Conservation (phyloP, 2,113 vertebrate species). For the Burhinus bistriatus region DNA sequence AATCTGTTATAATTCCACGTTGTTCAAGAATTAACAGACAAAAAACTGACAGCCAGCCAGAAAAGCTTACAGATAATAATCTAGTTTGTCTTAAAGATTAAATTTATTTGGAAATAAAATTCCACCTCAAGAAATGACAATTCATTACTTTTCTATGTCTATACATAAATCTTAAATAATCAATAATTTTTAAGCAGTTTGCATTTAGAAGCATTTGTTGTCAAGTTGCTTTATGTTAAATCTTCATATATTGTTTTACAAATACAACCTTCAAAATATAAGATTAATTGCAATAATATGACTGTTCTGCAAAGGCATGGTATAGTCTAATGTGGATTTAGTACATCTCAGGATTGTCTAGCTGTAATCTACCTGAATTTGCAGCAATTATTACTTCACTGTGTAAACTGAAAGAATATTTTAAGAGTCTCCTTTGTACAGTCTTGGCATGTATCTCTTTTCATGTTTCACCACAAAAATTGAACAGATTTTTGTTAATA, state of each 20-base stretch:
- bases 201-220: neutral
- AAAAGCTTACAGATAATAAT: neutral
- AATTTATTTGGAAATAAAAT: neutral
- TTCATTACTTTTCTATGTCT: neutral
- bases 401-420: neutral
- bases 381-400: neutral
- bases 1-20: neutral
- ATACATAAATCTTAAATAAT: neutral
- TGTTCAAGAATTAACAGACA: neutral
- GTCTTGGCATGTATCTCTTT: neutral
- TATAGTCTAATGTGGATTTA: neutral
- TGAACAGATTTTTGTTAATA: neutral
- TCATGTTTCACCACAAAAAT: neutral
- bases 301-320: neutral
- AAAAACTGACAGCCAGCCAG: neutral
- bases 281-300: neutral
- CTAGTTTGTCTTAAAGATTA: neutral
- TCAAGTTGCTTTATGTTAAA: neutral
- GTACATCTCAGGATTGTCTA: neutral
- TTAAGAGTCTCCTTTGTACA: neutral
- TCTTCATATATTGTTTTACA: neutral
- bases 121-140: neutral
- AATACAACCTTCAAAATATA: neutral
- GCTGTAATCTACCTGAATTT: neutral
- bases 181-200: neutral